Base-by-base conservation (phyloP, 2,888 invertebrate species). In the Leptopilina drosophilae region DNA sequence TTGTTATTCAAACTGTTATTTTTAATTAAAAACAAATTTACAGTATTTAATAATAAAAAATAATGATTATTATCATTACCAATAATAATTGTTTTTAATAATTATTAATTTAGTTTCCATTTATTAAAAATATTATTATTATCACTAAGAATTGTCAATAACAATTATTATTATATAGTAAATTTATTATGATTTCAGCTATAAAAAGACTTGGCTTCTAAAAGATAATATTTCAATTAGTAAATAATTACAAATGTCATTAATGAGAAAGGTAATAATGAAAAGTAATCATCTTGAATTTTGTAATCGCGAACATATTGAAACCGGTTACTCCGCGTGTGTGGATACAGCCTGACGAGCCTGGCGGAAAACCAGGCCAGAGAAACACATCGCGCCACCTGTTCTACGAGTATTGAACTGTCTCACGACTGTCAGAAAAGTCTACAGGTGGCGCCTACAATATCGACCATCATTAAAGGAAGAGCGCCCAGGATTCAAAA, bases 371-470 rank as follows among this genome's bases (percentile, higher is more conserved):
- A 56, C 69, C 53, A 49, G 69, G 26, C 26, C 42, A 53, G 26
- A 69, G 53, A 69, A 69, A 69, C 69, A 69, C 20, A 56, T 59
- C 53, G 73, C 73, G 73, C 73, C 73, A 73, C 56, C 73, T 73
- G 56, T 59, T 56, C 53, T 59, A 59, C 5, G 73, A 56, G 56
- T 15, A 73, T 56, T 73, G 26, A 73, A 73, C 73, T 73, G 15
- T 14, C n/a, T 33, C 33, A 33, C n/a, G 73, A 56, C 73, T 73
- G 53, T 73, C 56, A 9, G 5, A 33, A 73, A 73, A 33, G 8
- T 73, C 15, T 73, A 73, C 56, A 73, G 73, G 73, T 73, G 73
- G 56, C 73, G 56, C 56, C 56, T 73, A n/a, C 26, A 59, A 73
- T 56, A 73, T 59, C 73, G n/a, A 73, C n/a, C n/a, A 5, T n/a